Conservation (phyloP, 1,140 invertebrate species). For the Macrobrachium nipponense region DNA sequence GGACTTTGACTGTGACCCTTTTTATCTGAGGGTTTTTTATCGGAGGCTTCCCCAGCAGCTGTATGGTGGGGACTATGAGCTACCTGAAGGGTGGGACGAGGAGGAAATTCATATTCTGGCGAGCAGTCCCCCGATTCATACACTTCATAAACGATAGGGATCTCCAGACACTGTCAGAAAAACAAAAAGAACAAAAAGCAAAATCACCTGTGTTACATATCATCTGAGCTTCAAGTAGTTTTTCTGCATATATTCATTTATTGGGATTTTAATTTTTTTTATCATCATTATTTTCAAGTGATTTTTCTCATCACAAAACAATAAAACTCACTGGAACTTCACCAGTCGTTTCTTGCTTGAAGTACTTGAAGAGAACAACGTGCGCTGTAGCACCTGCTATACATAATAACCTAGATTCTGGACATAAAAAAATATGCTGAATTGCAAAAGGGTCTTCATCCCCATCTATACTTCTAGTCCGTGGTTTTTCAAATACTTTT, state of each 20-base stretch:
- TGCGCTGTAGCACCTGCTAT: conserved; percentile 92
- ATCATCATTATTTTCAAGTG: conserved; percentile 69
- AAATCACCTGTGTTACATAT: neutral
- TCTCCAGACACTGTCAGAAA: conserved; percentile 81
- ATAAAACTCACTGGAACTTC: conserved; percentile 71
- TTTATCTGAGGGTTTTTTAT: conserved; percentile 52
- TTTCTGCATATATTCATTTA: too few relatives aligned
- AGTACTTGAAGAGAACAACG: conserved; percentile 95
- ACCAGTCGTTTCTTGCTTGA: conserved; percentile 86
- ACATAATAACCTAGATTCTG: conserved; percentile 89
- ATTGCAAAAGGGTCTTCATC: conserved; percentile 94
- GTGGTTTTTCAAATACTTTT: conserved; percentile 88
- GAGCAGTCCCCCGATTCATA: conserved; percentile 82
- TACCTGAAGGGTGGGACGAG: conserved; percentile 71
- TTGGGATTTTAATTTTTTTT: too few relatives aligned
- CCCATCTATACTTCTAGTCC: conserved; percentile 64
- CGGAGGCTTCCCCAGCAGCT: conserved; percentile 65
- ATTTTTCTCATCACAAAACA: neutral
- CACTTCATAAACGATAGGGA: conserved; percentile 87
- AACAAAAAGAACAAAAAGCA: neutral
- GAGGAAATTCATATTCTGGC: conserved; percentile 82
- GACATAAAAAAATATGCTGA: conserved; percentile 90
- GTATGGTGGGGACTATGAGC: conserved; percentile 71
- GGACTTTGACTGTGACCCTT: conserved; percentile 40
- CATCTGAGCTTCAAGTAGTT: neutral